These are phyloP conservation scores for Caretta caretta DNA, from an alignment of 2,113 vertebrate genomes.

Conservation along the genomic window DNA sequence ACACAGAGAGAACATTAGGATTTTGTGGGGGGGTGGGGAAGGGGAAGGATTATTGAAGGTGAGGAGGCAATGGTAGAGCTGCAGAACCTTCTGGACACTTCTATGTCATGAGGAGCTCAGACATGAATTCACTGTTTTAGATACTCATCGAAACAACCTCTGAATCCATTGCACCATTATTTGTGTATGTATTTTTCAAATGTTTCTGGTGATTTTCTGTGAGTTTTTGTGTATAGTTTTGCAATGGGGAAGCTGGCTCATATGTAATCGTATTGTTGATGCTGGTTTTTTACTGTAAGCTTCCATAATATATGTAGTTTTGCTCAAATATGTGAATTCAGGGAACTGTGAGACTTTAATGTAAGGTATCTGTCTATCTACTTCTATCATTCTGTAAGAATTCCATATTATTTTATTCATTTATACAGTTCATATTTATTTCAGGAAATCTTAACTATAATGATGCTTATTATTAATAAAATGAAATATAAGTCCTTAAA, in stretches of 20 bases:
- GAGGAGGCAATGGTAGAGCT: neutral
- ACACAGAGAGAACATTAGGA: neutral
- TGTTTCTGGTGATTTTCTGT: neutral
- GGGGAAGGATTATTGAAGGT: neutral
- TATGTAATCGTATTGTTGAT: neutral
- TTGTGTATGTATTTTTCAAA: neutral
- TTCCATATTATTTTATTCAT: neutral
- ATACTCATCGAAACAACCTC: neutral
- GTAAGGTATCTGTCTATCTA: neutral
- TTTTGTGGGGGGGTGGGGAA: neutral
- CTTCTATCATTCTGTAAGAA: neutral
- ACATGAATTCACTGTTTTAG: neutral
- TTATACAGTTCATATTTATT: slow-evolving; percentile 12
- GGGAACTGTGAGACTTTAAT: neutral
- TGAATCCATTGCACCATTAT: neutral
- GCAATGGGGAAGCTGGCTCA: neutral
- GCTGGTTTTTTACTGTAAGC: neutral
- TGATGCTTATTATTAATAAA: neutral
- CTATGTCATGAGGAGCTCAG: neutral
- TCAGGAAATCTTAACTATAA: neutral
- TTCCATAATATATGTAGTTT: neutral
- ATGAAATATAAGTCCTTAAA: neutral
- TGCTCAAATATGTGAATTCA: neutral
- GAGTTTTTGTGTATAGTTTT: neutral
- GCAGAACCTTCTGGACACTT: neutral